Conservation (phyloP, 2,797 vertebrate species). For the Fringilla coelebs region DNA sequence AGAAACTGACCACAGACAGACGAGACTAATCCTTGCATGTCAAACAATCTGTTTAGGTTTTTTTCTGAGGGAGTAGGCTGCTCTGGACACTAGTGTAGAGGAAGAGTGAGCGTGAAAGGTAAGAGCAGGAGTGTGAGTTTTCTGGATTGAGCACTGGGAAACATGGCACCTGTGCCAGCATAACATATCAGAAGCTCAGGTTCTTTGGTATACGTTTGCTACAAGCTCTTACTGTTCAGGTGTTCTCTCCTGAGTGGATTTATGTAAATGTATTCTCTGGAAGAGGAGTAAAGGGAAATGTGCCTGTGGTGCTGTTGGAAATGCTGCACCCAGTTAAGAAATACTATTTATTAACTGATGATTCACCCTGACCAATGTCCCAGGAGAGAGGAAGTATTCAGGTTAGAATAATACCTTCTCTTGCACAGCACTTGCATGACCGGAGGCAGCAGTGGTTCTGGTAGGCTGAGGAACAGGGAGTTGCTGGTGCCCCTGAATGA, state of each 20-base stretch:
- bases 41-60: not conserved
- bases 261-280: not conserved
- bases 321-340: constrained; percentile 46
- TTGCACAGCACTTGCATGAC: not conserved
- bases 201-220: not conserved
- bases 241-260: not conserved
- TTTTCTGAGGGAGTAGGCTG: not conserved
- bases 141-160: not conserved
- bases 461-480: not conserved
- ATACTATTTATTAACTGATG: constrained; percentile 34
- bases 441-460: not conserved
- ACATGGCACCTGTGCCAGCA: not conserved
- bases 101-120: constrained; percentile 30
- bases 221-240: not conserved
- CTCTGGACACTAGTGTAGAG: constrained; percentile 16
- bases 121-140: constrained; percentile 25
- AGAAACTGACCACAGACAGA: constrained; percentile 22
- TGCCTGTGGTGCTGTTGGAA: not conserved
- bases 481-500: not conserved
- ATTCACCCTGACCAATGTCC: constrained; percentile 15
- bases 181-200: not conserved
- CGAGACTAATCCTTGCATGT: not conserved
- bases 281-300: not conserved
- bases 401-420: not conserved
- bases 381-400: not conserved